phyloP scores from a whole-genome alignment of 1,140 invertebrate genomes.

The Lepidostoma basale region DNA sequence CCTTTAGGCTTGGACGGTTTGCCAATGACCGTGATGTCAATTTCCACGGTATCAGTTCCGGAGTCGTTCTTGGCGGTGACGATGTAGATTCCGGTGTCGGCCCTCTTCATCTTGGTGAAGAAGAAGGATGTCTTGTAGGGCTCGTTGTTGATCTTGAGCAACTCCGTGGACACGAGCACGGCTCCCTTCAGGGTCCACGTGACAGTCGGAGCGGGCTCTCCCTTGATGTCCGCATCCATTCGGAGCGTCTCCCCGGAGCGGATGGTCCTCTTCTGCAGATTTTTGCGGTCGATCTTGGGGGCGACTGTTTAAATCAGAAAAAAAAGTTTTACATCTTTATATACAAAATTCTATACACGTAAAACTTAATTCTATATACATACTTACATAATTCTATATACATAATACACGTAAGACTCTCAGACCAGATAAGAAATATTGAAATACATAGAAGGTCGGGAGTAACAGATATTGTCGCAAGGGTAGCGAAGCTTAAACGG shows the following conservation, averaged over 20 bases:
- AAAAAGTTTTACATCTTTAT: not conserved
- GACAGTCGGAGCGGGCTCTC: constrained; percentile 87
- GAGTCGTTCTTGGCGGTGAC: constrained; percentile 93
- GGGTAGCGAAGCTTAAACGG: too few species aligned
- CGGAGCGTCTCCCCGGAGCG: constrained; percentile 85
- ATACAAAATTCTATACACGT: too few species aligned
- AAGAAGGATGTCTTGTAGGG: constrained; percentile 93
- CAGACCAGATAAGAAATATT: too few species aligned
- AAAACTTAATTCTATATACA: too few species aligned
- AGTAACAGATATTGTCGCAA: too few species aligned
- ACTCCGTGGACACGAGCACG: constrained; percentile 67
- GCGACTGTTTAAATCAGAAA: constrained; percentile 68
- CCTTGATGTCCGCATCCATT: constrained; percentile 88
- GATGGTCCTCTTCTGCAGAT: constrained; percentile 84
- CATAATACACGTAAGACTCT: too few species aligned
- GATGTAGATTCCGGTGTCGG: constrained; percentile 85
- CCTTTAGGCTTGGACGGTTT: constrained; percentile 84
- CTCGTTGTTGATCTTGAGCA: constrained; percentile 84
- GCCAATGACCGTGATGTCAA: constrained; percentile 89
- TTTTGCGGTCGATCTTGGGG: constrained; percentile 93
- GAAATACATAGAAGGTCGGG: too few species aligned
- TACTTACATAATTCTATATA: too few species aligned
- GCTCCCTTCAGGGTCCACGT: constrained; percentile 84
- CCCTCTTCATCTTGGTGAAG: constrained; percentile 78
- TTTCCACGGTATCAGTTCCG: constrained; percentile 89